Conservation (phyloP, 2,888 invertebrate species). For the Cantharis lateralis region DNA sequence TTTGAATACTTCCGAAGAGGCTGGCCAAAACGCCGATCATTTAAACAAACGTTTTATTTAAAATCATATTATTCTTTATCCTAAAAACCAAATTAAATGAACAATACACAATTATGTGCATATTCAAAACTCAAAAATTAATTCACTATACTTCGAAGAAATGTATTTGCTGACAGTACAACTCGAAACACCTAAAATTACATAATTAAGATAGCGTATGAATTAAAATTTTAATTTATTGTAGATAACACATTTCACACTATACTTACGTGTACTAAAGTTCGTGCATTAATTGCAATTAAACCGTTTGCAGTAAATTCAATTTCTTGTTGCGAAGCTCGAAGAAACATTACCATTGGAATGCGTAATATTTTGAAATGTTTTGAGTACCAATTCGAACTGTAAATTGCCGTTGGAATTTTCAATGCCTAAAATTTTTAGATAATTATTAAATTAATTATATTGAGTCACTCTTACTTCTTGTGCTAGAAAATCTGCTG, state of each 20-base stretch:
- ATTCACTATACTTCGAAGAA: not conserved
- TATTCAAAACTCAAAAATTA: too few relatives aligned
- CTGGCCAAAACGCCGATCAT: too few relatives aligned
- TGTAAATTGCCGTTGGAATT: not conserved
- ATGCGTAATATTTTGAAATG: not conserved
- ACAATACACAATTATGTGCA: too few relatives aligned
- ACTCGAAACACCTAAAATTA: not conserved
- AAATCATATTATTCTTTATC: too few relatives aligned
- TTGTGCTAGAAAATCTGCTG: not conserved
- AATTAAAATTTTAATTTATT: not conserved
- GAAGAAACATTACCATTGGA: not conserved
- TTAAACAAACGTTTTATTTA: too few relatives aligned
- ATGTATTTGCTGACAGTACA: not conserved
- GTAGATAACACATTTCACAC: not conserved
- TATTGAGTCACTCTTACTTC: not conserved
- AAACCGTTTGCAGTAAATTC: not conserved
- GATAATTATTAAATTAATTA: too few relatives aligned
- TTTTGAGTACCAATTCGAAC: not conserved
- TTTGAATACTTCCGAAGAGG: too few relatives aligned
- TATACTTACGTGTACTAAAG: not conserved
- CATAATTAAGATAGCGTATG: not conserved
- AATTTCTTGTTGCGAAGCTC: not conserved
- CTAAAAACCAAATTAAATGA: too few relatives aligned
- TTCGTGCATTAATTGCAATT: not conserved
- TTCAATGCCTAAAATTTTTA: not conserved